Conservation (phyloP, 1,140 invertebrate genomes). For the Apis cerana region DNA sequence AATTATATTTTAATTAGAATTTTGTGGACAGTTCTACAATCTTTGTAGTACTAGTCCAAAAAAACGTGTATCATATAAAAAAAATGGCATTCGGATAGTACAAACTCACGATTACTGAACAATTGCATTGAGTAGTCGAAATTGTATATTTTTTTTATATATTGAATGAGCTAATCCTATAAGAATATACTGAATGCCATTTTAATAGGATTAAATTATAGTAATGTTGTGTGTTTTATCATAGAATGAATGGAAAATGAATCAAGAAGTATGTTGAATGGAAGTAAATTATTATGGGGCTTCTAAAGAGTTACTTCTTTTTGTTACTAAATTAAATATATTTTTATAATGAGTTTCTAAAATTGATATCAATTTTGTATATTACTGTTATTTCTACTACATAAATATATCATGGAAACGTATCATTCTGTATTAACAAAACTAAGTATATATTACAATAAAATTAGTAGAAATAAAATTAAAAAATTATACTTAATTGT, state of each 20-base stretch:
- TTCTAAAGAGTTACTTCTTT: constrained; percentile 71
- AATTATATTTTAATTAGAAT: constrained; percentile 78
- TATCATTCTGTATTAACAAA: constrained; percentile 37
- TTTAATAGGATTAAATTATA: constrained; percentile 77
- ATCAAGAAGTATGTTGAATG: constrained; percentile 49
- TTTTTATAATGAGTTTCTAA: constrained; percentile 44
- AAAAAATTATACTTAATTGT: constrained; percentile 1
- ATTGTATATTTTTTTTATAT: constrained; percentile 83
- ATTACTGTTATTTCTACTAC: constrained; percentile 12
- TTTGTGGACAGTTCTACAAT: constrained; percentile 68
- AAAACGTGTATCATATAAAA: constrained; percentile 76
- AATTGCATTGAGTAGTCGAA: constrained; percentile 79
- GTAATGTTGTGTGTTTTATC: constrained; percentile 76
- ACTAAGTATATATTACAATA: background rate
- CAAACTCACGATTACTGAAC: constrained; percentile 78
- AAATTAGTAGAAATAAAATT: constrained; percentile 2
- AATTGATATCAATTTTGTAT: constrained; percentile 35
- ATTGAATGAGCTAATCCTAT: constrained; percentile 77
- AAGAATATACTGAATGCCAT: constrained; percentile 81
- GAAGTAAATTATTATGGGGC: constrained; percentile 71
- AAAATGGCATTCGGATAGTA: constrained; percentile 82
- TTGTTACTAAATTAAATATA: constrained; percentile 33
- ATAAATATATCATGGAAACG: constrained; percentile 11
- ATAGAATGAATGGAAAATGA: constrained; percentile 64
- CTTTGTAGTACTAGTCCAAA: constrained; percentile 69